Conservation (phyloP, 1,140 invertebrate species). For the Bombus waltoni region DNA sequence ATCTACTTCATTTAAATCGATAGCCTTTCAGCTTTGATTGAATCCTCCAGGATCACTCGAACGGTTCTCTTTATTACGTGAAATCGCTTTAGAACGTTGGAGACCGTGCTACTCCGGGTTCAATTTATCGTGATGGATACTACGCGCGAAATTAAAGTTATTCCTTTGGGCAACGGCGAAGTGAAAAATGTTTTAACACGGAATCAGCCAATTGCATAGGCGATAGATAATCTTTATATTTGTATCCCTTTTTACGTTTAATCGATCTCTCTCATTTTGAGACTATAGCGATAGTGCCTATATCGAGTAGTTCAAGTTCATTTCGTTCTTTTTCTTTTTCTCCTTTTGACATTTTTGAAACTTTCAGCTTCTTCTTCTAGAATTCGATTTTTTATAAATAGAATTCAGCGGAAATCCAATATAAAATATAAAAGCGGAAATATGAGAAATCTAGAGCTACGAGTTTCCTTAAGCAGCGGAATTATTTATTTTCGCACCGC, state of each 20-base stretch:
- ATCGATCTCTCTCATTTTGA: neutral
- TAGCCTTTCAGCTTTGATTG: constrained; percentile 46
- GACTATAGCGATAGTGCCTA: neutral
- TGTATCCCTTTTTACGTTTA: neutral
- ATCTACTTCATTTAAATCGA: constrained; percentile 52
- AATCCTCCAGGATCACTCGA: constrained; percentile 31
- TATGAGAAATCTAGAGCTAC: neutral
- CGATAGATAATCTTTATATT: neutral
- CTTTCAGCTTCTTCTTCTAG: neutral
- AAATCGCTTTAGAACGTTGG: constrained; percentile 4
- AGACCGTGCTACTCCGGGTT: neutral
- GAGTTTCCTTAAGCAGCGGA: neutral
- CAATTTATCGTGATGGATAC: constrained; percentile 14
- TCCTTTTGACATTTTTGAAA: neutral
- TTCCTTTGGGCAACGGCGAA: neutral
- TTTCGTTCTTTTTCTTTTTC: neutral
- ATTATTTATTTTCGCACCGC: neutral
- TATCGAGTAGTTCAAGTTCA: neutral
- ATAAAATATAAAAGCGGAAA: neutral
- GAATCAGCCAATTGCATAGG: neutral
- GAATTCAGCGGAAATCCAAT: neutral
- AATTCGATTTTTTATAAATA: neutral
- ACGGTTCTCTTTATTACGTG: constrained; percentile 8
- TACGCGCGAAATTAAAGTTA: constrained; percentile 8
- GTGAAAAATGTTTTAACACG: neutral